Conservation (phyloP, 1,140 invertebrate species). For the Daktulosphaira vitifoliae region DNA sequence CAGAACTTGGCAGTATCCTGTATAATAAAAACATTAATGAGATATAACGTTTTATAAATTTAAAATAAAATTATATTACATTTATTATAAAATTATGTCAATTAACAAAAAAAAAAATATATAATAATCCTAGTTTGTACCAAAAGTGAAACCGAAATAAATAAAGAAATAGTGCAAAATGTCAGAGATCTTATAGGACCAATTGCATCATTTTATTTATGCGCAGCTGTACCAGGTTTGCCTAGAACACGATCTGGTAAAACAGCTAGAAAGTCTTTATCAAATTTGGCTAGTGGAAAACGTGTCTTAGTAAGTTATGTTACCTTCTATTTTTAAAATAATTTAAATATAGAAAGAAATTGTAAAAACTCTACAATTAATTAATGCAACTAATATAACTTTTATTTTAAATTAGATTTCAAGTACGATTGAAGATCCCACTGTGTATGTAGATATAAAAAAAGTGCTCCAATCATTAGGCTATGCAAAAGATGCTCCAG, state of each 20-base stretch:
- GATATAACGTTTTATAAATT: too few relatives aligned
- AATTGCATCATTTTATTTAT: constrained; percentile 75
- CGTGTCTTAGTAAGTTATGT: constrained; percentile 53
- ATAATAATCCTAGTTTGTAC: constrained; percentile 47
- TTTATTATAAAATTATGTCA: too few relatives aligned
- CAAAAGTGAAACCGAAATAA: constrained; percentile 53
- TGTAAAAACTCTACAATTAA: background rate
- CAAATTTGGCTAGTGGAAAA: constrained; percentile 70
- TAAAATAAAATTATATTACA: too few relatives aligned
- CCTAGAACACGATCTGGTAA: constrained; percentile 71
- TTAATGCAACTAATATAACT: background rate
- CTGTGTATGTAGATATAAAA: constrained; percentile 68
- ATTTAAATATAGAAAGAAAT: background rate
- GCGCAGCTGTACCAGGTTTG: constrained; percentile 63
- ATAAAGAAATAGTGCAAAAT: constrained; percentile 56
- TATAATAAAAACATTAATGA: too few relatives aligned
- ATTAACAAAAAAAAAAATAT: too few relatives aligned
- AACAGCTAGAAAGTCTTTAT: constrained; percentile 74
- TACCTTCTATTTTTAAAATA: background rate
- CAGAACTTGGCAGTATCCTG: too few relatives aligned
- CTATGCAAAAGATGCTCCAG: constrained; percentile 60
- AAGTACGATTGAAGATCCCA: constrained; percentile 78
- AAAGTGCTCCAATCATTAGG: constrained; percentile 63
- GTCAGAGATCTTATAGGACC: constrained; percentile 77
- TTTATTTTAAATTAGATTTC: constrained; percentile 57